These are phyloP conservation scores for Atractosteus spatula DNA, from an alignment of 2,113 vertebrate genomes.

Conservation along the genomic window DNA sequence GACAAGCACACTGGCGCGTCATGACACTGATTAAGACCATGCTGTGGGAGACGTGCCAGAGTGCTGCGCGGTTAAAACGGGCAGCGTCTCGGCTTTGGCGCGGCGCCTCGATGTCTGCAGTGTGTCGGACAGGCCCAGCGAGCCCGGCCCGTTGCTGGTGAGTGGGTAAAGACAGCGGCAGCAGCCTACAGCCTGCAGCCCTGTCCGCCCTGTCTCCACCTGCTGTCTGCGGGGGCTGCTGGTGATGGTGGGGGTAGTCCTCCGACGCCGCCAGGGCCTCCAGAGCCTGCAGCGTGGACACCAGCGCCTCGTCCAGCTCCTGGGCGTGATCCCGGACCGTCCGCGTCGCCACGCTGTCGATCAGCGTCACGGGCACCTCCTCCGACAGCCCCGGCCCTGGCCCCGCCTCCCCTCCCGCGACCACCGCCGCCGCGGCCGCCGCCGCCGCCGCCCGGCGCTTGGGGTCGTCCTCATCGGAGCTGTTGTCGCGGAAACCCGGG, in stretches of 20 bases:
- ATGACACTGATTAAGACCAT: too few relatives aligned
- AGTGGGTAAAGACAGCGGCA: too few relatives aligned
- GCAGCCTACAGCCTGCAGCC: too few relatives aligned
- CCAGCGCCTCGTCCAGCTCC: slow-evolving; percentile 93
- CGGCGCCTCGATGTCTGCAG: too few relatives aligned
- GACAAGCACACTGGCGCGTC: too few relatives aligned
- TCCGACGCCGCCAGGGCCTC: slow-evolving; percentile 96
- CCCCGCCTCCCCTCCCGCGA: slow-evolving; percentile 44
- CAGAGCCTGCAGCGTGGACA: slow-evolving; percentile 94
- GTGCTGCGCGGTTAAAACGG: too few relatives aligned
- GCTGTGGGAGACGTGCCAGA: too few relatives aligned
- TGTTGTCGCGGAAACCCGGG: slow-evolving; percentile 95
- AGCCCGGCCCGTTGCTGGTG: too few relatives aligned
- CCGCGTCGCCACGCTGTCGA: slow-evolving; percentile 85
- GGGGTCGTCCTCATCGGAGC: slow-evolving; percentile 90
- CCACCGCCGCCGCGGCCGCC: slow-evolving; percentile 24
- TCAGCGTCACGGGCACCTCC: slow-evolving; percentile 90
- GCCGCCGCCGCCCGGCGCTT: slow-evolving; percentile 68
- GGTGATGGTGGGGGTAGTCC: slow-evolving; percentile 83
- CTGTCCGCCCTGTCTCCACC: slow-evolving; percentile 65
- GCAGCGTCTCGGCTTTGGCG: too few relatives aligned
- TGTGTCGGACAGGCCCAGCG: too few relatives aligned
- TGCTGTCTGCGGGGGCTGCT: slow-evolving; percentile 89
- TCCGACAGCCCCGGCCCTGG: slow-evolving; percentile 67
- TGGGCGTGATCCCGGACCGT: slow-evolving; percentile 93